phyloP scores from a whole-genome alignment of 2,113 vertebrate genomes.

The Procapra przewalskii region DNA sequence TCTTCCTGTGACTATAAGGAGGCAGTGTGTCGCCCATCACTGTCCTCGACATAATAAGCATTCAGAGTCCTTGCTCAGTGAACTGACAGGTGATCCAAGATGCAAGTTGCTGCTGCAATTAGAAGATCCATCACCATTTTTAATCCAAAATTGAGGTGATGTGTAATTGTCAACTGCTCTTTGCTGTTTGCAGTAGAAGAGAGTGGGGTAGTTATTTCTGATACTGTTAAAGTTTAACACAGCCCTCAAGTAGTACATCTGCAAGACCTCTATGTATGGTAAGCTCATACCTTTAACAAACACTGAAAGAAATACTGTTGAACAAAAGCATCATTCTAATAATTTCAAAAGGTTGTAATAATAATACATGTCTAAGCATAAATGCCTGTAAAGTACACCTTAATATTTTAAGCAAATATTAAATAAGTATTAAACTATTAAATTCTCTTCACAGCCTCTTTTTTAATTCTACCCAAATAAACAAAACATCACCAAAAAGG shows the following conservation, averaged over 20 bases:
- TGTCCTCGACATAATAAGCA: background rate
- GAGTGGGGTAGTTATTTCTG: background rate
- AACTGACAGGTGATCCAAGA: background rate
- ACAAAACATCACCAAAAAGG: background rate
- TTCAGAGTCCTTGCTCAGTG: background rate
- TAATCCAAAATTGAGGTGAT: background rate
- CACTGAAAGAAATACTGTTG: background rate
- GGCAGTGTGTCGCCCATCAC: background rate
- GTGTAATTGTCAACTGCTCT: background rate
- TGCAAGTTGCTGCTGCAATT: background rate
- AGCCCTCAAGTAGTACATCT: background rate
- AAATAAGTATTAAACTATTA: background rate
- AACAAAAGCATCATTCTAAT: constrained; percentile 38
- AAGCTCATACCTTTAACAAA: background rate
- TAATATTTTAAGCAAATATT: background rate
- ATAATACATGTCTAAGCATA: background rate
- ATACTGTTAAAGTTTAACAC: background rate
- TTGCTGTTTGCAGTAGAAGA: background rate
- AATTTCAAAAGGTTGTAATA: constrained; percentile 29
- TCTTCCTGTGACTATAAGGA: background rate
- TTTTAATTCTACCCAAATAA: background rate
- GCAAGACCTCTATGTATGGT: background rate
- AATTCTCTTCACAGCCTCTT: background rate
- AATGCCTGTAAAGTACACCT: background rate
- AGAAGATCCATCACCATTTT: background rate